Percentiles rank a stretch among this genome's conserved stretches.
phyloP scores from a whole-genome alignment of 2,113 vertebrate genomes.

The Mirza zaza region DNA sequence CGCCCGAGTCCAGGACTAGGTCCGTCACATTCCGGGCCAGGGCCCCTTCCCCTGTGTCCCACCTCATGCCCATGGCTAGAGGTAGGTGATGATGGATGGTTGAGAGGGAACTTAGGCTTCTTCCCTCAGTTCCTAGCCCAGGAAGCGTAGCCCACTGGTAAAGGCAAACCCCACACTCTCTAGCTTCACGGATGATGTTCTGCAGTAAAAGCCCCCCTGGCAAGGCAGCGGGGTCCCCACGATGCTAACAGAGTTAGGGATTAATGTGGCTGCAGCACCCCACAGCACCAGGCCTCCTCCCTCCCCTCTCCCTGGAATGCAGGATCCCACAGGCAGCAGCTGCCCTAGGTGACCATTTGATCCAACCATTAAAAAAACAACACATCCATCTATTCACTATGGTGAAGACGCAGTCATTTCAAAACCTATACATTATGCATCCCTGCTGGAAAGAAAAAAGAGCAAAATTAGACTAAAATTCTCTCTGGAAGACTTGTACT shows the following conservation, averaged over 20 bases:
- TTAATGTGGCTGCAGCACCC: background rate
- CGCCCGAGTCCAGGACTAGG: background rate
- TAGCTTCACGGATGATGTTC: background rate
- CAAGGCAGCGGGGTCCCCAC: background rate
- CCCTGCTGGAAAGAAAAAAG: constrained; percentile 33
- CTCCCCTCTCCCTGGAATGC: background rate
- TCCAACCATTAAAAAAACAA: constrained; percentile 53
- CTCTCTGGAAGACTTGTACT: constrained; percentile 38
- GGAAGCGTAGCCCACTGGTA: background rate
- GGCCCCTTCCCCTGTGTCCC: background rate
- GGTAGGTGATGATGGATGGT: background rate
- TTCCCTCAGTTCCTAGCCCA: background rate
- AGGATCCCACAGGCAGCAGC: constrained; percentile 11
- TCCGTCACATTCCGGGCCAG: background rate
- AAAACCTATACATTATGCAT: constrained; percentile 56
- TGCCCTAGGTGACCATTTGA: constrained; percentile 50
- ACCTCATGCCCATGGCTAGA: background rate
- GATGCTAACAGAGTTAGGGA: background rate
- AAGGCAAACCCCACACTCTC: background rate
- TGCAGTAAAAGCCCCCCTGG: background rate
- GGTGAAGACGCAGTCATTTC: constrained; percentile 52
- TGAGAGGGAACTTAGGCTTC: background rate
- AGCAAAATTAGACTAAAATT: constrained; percentile 61
- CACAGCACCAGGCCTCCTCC: background rate
- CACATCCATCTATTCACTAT: constrained; percentile 41